A percentile compares a stretch with the other conserved stretches of the same genome.
Evolutionary conservation across 2,113 vertebrate species (phyloP).

Genomic region (Trogon surrucura): DNA sequence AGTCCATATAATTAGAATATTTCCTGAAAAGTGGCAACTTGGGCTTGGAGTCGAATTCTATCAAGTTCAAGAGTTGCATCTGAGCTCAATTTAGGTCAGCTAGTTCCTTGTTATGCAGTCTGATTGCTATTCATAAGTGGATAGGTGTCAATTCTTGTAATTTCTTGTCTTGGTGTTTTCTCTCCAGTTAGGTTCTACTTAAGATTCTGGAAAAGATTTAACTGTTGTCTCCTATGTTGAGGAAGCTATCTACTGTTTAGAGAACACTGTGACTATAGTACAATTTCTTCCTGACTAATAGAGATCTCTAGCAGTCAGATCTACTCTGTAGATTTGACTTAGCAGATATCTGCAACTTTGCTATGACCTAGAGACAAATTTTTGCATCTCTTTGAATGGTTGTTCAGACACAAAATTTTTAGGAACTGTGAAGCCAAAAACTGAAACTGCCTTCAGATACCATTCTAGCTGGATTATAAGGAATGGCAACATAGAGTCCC

Average conservation of each 20-base stretch:
- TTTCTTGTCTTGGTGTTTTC: neutral
- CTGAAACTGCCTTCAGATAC: neutral
- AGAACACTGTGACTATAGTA: neutral
- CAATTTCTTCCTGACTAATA: neutral
- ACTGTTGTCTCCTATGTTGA: neutral
- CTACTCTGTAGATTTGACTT: neutral
- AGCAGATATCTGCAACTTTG: neutral
- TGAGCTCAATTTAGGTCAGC: neutral
- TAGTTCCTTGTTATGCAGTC: neutral
- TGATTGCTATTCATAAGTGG: neutral
- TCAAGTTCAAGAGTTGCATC: neutral
- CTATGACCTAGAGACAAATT: neutral
- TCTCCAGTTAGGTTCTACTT: neutral
- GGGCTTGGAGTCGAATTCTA: neutral
- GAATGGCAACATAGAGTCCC: neutral
- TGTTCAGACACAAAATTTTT: neutral
- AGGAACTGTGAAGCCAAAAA: neutral
- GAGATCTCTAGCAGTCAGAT: neutral
- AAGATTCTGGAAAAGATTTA: neutral
- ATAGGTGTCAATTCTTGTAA: neutral
- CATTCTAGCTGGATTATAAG: neutral
- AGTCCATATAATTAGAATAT: neutral
- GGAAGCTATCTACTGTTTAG: neutral
- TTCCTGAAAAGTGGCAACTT: neutral
- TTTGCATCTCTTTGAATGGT: neutral